These are phyloP conservation scores for Myotis brandtii DNA, from an alignment of 2,113 vertebrate species.

Conservation along the genomic window DNA sequence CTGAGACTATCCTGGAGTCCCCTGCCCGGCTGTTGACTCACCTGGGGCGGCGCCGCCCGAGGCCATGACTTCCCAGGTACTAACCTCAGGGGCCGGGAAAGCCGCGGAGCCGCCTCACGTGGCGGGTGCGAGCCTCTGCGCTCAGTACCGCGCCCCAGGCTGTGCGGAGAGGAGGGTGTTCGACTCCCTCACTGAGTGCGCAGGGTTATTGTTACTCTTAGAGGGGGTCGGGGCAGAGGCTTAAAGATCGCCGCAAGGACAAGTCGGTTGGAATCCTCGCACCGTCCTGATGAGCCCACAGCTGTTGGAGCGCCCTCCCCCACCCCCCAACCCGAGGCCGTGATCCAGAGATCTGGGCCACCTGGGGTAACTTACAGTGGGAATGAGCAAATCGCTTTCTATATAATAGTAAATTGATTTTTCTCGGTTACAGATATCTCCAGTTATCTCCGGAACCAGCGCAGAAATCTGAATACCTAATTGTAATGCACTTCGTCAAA, in stretches of 20 bases:
- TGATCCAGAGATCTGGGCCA: not conserved
- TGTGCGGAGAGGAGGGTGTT: not conserved
- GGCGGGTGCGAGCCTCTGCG: accelerated
- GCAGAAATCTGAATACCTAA: not conserved
- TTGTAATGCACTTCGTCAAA: not conserved
- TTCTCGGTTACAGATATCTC: not conserved
- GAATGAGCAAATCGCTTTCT: not conserved
- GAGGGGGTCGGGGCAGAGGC: not conserved
- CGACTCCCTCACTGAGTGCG: accelerated
- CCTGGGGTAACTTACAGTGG: not conserved
- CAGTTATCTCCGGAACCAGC: not conserved
- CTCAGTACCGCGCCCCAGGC: not conserved
- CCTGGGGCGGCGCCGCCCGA: not conserved
- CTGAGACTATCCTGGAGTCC: accelerated
- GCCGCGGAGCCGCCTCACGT: accelerated
- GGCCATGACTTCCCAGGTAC: not conserved
- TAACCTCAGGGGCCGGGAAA: accelerated
- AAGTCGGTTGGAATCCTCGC: not conserved
- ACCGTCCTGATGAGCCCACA: not conserved
- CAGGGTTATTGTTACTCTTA: not conserved
- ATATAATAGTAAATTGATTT: not conserved
- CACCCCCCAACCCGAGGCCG: accelerated
- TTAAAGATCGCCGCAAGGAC: no score
- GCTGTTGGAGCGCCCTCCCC: no score
- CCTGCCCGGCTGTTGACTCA: not conserved